These are phyloP conservation scores for Melanchra persicariae DNA, from an alignment of 2,888 invertebrate genomes.

Conservation along the genomic window DNA sequence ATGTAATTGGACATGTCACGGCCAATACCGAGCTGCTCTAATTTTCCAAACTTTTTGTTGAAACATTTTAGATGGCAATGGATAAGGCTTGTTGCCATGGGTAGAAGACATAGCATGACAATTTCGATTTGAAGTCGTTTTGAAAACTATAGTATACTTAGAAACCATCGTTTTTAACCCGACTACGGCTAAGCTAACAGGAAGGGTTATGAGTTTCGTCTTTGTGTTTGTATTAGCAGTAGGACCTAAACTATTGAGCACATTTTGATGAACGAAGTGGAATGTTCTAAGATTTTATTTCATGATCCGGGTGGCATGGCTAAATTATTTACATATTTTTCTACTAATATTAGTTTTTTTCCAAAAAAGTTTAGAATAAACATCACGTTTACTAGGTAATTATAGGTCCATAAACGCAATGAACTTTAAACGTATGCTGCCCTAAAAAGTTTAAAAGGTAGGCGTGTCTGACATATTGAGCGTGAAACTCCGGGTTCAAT, in stretches of 20 bases:
- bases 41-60: conserved; percentile 53
- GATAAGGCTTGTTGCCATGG: conserved; percentile 25
- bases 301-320: too few relatives aligned
- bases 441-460: conserved; percentile 48
- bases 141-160: not conserved
- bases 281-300: not conserved
- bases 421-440: conserved; percentile 34
- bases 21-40: conserved; percentile 40
- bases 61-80: conserved; percentile 39
- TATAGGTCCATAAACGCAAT: conserved; percentile 14
- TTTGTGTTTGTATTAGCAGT: too few relatives aligned
- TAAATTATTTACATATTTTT: not conserved
- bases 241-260: not conserved
- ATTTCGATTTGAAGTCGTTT: conserved; percentile 15
- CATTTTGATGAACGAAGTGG: not conserved
- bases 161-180: not conserved
- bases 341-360: not conserved
- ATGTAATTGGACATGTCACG: conserved; percentile 55
- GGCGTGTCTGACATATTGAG: conserved; percentile 60
- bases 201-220: not conserved
- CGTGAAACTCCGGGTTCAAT: conserved; percentile 54
- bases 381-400: not conserved
- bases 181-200: not conserved
- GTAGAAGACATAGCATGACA: not conserved
- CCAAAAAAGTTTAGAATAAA: not conserved